Percentiles rank a stretch among this genome's conserved stretches.
Conservation (phyloP, 2,888 invertebrate species). For the Orgyia antiqua region DNA sequence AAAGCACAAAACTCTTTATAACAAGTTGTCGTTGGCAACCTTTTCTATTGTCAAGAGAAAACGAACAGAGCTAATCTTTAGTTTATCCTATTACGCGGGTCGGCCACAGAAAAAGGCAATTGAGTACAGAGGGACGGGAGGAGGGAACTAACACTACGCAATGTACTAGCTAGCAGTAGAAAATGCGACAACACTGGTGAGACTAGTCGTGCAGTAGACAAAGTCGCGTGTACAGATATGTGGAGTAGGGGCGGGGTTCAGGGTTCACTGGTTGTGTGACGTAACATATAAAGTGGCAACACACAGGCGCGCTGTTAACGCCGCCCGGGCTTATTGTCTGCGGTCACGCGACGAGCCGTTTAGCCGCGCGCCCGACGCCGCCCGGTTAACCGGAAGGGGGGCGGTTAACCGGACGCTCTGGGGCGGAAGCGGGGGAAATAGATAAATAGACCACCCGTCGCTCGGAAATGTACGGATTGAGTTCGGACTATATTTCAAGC, state of each 20-base stretch:
- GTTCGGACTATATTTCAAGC: constrained; percentile 76
- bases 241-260: constrained; percentile 19
- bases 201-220: constrained; percentile 13
- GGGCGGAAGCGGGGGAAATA: constrained; percentile 78
- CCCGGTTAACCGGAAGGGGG: constrained; percentile 76
- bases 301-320: constrained; percentile 77
- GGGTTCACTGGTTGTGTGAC: constrained; percentile 37
- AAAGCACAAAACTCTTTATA: too few relatives aligned
- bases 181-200: constrained; percentile 48
- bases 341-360: constrained; percentile 79
- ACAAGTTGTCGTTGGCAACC: too few relatives aligned
- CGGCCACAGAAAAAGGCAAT: constrained; percentile 71
- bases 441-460: constrained; percentile 77
- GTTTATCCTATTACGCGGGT: constrained; percentile 68
- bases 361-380: constrained; percentile 71
- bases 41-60: constrained; percentile 57
- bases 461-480: constrained; percentile 78
- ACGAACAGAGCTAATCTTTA: constrained; percentile 67
- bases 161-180: constrained; percentile 56
- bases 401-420: constrained; percentile 77
- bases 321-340: constrained; percentile 77
- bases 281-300: constrained; percentile 77
- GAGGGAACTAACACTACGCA: constrained; percentile 34
- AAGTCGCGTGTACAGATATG: constrained; percentile 23
- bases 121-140: constrained; percentile 47